A percentile compares a stretch with the other conserved stretches of the same genome.
phyloP scores from a whole-genome alignment of 2,888 invertebrate genomes.

The Synanthedon andrenaeformis region DNA sequence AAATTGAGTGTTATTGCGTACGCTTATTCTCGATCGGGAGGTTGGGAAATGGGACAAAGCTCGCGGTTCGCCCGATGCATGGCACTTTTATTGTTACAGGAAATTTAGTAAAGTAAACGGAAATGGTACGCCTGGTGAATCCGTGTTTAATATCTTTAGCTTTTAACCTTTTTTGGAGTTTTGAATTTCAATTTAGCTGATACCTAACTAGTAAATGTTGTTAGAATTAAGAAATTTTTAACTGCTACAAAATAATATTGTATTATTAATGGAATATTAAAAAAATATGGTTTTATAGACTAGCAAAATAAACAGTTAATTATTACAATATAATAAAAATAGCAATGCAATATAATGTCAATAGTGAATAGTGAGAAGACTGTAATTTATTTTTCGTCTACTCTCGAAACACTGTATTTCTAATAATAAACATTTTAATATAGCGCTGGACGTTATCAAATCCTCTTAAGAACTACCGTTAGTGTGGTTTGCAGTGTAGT shows the following conservation, averaged over 20 bases:
- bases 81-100: conserved; percentile 40
- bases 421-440: neutral
- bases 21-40: conserved; percentile 23
- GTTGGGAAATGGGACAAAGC: conserved; percentile 16
- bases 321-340: no score
- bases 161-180: conserved; percentile 3
- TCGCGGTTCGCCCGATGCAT: conserved; percentile 16
- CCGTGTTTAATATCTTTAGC: conserved; percentile 18
- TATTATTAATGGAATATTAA: no score
- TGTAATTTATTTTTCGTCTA: no score
- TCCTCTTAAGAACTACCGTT: neutral
- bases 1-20: conserved; percentile 66
- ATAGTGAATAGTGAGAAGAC: no score
- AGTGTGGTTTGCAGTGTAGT: neutral
- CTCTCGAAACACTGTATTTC: no score
- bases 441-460: neutral
- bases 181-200: neutral
- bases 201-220: no score
- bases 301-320: no score
- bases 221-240: no score
- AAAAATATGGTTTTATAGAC: no score
- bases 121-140: conserved; percentile 28
- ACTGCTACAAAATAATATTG: no score
- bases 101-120: conserved; percentile 42
- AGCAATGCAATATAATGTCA: no score